phyloP scores from a whole-genome alignment of 2,113 vertebrate species.

The Uria aalge region DNA sequence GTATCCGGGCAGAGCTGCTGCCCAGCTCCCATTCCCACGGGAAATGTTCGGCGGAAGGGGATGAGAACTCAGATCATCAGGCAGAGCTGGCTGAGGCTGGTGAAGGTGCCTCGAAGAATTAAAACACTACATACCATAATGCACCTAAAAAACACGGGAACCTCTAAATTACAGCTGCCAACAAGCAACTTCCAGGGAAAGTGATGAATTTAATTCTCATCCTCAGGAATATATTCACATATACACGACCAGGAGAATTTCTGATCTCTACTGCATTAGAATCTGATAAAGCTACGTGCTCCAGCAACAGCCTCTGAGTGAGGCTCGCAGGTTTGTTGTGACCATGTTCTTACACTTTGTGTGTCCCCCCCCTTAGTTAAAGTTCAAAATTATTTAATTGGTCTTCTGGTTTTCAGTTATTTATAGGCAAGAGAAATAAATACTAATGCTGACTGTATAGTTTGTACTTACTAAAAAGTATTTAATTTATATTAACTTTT shows the following conservation, averaged over 20 bases:
- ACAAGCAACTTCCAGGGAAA: background rate
- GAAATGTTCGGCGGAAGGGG: background rate
- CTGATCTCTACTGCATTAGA: background rate
- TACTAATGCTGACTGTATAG: too few relatives aligned
- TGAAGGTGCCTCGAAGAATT: background rate
- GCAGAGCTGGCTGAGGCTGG: background rate
- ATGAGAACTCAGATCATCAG: background rate
- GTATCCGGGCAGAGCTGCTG: background rate
- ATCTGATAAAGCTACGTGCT: background rate
- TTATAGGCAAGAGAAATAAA: background rate
- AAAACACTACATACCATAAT: fast-evolving
- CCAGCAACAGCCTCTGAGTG: background rate
- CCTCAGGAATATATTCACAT: background rate
- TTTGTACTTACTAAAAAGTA: background rate
- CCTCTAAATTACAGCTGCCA: background rate
- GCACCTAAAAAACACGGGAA: background rate
- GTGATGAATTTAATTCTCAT: background rate
- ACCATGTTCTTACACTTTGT: background rate
- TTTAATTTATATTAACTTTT: background rate
- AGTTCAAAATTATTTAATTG: background rate
- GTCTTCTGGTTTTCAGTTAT: background rate
- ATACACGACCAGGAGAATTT: background rate
- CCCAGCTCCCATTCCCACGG: background rate
- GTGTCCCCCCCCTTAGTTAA: too few relatives aligned
- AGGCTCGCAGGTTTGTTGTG: background rate